Evolutionary conservation across 2,888 invertebrate genomes (phyloP).

Genomic region (Hemithea aestivaria): DNA sequence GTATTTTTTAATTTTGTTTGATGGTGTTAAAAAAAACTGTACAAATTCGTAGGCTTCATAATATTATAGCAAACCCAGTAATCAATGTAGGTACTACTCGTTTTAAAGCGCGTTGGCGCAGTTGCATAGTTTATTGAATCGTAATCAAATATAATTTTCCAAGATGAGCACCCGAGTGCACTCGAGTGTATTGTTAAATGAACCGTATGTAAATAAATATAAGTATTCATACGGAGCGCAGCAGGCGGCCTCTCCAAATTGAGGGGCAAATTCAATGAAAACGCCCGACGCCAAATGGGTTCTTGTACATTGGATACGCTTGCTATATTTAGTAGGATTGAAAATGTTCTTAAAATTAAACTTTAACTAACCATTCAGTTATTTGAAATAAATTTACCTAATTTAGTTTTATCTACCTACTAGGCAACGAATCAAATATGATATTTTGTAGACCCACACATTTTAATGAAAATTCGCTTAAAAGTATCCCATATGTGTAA

Average conservation of each 20-base stretch:
- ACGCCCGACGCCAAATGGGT: constrained; percentile 42
- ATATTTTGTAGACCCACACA: no score
- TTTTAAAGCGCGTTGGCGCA: constrained; percentile 8
- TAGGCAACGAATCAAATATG: no score
- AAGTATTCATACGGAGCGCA: constrained; percentile 65
- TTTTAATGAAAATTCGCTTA: no score
- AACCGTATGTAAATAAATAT: constrained; percentile 78
- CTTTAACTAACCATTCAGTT: no score
- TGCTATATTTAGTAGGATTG: constrained; percentile 9
- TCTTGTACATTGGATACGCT: constrained; percentile 23
- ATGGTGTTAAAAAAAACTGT: no score
- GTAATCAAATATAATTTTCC: constrained; percentile 46
- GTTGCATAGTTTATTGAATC: constrained; percentile 28
- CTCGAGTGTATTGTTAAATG: constrained; percentile 72
- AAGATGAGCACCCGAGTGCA: constrained; percentile 51
- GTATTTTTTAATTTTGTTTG: no score
- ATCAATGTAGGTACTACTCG: no score
- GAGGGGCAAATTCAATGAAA: constrained; percentile 67
- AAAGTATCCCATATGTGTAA: no score
- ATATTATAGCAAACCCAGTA: no score
- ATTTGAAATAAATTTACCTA: no score
- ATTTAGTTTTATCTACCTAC: no score
- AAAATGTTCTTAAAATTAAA: constrained; percentile 15
- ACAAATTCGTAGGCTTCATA: no score
- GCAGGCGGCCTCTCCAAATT: constrained; percentile 52